Base-by-base conservation (phyloP, 1,140 invertebrate genomes). In the Notospermus geniculatus region DNA sequence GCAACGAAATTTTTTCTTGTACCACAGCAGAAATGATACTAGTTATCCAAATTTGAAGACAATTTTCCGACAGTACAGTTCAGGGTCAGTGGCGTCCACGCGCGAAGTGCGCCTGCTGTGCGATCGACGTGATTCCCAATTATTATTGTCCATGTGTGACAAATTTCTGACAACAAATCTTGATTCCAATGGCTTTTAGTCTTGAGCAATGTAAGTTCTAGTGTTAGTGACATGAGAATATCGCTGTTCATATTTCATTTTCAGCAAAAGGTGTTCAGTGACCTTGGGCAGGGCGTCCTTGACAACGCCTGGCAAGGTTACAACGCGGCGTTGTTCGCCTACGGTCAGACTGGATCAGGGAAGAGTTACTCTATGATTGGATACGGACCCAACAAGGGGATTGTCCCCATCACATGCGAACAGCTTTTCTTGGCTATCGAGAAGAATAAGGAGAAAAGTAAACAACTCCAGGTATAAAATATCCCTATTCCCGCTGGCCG, bases 361-460 rank as follows among this genome's bases (percentile, higher is more conserved):
- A 86, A 87, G 70, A 82, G 79, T 25, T 86, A 82, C 77, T 85
- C 86, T 9, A 80, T 86, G 32, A 80, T 86, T 54, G 85, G 85
- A 5, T 91, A 91, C 25, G 91, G 81, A n/a, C 63, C 74, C 5
- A 86, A 86, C 70, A 83, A 63, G 73, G 62, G 91, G 29, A 90
- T 94, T 45, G 90, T 92, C 36, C 91, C 78, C 90, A 91, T 76
- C 82, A 88, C 67, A 86, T 91, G 70, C 57, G 71, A 69, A 25
- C 68, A 73, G 45, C 54, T 73, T 17, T 73, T 74, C 57, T 72
- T 68, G 54, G 68, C 64, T 29, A 71, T 72, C n/a, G 69, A 70
- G 22, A 50, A 58, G 9, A 73, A 71, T 57, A 60, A 56, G 23
- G 67, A 71, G 46, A 64, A 63, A 7, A 61, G 62, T 23, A 74